Evolutionary conservation across 35 echinoderm and acorn worm species (phyloP), one percentile per base, ranked within the genome.

Genomic region (Acanthaster planci): DNA sequence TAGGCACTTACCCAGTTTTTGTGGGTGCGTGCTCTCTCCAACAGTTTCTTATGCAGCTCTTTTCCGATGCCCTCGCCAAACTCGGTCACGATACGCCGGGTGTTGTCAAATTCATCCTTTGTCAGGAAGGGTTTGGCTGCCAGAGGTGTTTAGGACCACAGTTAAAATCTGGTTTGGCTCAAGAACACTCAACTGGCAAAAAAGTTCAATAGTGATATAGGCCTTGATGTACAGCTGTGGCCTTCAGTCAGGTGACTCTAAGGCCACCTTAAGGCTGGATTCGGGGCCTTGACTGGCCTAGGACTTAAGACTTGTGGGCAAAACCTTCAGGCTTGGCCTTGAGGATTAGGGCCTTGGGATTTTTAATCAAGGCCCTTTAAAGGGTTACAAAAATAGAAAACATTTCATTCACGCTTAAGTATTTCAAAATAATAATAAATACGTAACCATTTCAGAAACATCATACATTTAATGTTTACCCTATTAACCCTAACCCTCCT

Each of bases 11-110:
- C 94, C 94, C 94, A 97, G 52, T 97, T 97, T 77, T 55, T 97
- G 38, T 32, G 47, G 10, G 30, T 77, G 14, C 77, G 82, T 30
- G 86, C 57, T 56, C 86, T 92, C 54, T 97, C 79, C 37, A 77
- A 22, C 51, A 97, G 90, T 84, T 92, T 97, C 21, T 81, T 76
- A 37, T 97, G 94, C 50, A 97, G 60, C 29, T 38, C 38, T 68
- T 87, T 55, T 16, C 94, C 94, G 78, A 97, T 40, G 6, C 94
- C 94, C 38, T 89, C 40, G 44, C 78, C 90, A 92, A 97, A 97
- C 35, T 76, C 40, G 37, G 60, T 39, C 30, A 97, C 94, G 47
- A 92, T 86, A 8, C 75, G 40, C 17, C 81, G 52, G 38, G 90
- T 92, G 40, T 92, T 84, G 23, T 77, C 37, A 17, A 76, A 89